Percentiles rank a stretch among this genome's conserved stretches.
Evolutionary conservation across 2,888 invertebrate genomes (phyloP).

Genomic region (Pterostichus niger): DNA sequence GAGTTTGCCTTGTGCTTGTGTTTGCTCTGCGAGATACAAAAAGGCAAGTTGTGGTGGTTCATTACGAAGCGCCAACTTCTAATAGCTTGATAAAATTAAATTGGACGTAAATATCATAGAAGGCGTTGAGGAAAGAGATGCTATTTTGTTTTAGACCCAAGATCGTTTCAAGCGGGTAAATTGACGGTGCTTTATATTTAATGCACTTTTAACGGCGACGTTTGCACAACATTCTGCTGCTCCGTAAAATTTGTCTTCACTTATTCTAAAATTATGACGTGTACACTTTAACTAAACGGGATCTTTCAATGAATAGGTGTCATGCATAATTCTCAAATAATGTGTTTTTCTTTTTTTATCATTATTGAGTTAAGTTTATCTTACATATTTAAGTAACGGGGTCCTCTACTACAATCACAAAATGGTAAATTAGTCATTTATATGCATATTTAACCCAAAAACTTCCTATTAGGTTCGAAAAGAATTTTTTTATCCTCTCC

Average conservation of each 20-base stretch:
- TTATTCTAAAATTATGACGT: too few relatives aligned
- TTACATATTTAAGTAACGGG: too few relatives aligned
- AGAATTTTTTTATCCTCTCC: too few relatives aligned
- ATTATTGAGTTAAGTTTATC: too few relatives aligned
- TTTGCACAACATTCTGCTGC: constrained; percentile 5
- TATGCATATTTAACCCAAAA: too few relatives aligned
- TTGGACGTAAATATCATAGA: constrained; percentile 65
- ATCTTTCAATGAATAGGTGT: too few relatives aligned
- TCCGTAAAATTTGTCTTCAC: constrained; percentile 5
- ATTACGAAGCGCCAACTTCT: constrained; percentile 65
- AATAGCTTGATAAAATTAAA: constrained; percentile 65
- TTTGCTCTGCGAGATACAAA: constrained; percentile 53
- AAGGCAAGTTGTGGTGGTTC: constrained; percentile 64
- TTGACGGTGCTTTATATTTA: constrained; percentile 23
- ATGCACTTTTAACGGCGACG: constrained; percentile 19
- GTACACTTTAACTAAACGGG: too few relatives aligned
- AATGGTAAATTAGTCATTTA: too few relatives aligned
- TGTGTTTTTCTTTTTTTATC: too few relatives aligned
- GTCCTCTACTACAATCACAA: too few relatives aligned
- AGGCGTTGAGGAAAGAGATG: constrained; percentile 17
- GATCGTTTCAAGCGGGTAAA: background rate
- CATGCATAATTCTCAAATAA: too few relatives aligned
- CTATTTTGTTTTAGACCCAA: background rate
- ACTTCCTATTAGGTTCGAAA: too few relatives aligned
- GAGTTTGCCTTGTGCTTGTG: constrained; percentile 19